Conservation (phyloP, 2,113 vertebrate species). For the Boleophthalmus pectinirostris region DNA sequence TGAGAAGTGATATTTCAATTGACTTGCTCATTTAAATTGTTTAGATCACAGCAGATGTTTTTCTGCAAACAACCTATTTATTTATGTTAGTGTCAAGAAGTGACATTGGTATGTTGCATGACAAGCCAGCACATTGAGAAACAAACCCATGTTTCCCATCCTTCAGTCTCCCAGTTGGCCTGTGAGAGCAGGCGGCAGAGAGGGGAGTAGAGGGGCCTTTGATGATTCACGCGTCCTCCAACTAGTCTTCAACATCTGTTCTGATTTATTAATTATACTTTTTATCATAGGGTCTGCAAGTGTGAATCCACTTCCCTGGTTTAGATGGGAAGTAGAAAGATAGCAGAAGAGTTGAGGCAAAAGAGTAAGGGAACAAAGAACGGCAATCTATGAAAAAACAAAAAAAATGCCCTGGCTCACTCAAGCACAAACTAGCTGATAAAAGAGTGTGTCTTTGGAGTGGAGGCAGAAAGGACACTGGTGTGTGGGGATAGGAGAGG, state of each 20-base stretch:
- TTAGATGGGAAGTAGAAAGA: constrained; percentile 54
- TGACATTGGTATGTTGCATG: constrained; percentile 52
- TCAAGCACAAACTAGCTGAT: constrained; percentile 91
- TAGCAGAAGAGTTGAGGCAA: constrained; percentile 49
- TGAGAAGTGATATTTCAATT: constrained; percentile 73
- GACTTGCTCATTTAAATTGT: constrained; percentile 53
- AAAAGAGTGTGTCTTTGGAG: constrained; percentile 90
- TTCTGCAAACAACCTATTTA: constrained; percentile 56
- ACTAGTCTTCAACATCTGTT: constrained; percentile 60
- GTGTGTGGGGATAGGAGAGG: constrained; percentile 88
- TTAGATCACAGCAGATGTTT: constrained; percentile 66
- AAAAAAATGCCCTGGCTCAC: constrained; percentile 86
- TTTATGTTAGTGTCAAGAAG: constrained; percentile 45
- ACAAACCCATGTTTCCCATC: constrained; percentile 66
- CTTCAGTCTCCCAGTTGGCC: constrained; percentile 52
- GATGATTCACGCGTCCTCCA: constrained; percentile 49
- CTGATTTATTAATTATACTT: constrained; percentile 55
- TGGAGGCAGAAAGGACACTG: constrained; percentile 82
- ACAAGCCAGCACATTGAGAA: constrained; percentile 61
- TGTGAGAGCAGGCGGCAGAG: constrained; percentile 34
- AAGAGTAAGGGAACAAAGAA: constrained; percentile 82
- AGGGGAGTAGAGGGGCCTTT: constrained; percentile 40
- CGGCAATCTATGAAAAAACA: constrained; percentile 93
- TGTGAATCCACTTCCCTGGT: constrained; percentile 66
- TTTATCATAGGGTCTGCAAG: constrained; percentile 39